These are phyloP conservation scores for Rhynchonema sp. DNA, from an alignment of 2,888 invertebrate species.

Conservation along the genomic window DNA sequence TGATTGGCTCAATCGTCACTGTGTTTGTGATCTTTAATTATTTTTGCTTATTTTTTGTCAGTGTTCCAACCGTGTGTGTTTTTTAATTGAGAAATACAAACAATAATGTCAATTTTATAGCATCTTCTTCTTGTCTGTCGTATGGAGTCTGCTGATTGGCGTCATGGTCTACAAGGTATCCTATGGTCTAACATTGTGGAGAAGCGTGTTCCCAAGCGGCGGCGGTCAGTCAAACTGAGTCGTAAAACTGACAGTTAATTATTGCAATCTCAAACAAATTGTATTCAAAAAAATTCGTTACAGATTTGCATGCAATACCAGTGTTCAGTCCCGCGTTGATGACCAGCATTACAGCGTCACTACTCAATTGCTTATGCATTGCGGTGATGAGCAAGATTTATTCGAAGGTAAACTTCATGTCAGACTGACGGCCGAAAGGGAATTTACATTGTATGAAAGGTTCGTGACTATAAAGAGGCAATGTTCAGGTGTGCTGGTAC, in stretches of 20 bases:
- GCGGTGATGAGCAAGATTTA: constrained; percentile 5
- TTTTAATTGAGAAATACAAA: background rate
- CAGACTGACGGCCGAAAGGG: no score
- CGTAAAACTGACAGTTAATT: no score
- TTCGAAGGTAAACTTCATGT: background rate
- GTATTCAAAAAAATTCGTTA: no score
- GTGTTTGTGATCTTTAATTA: background rate
- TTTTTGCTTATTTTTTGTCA: no score
- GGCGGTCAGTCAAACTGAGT: no score
- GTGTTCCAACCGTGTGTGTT: background rate
- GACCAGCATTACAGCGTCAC: constrained; percentile 2
- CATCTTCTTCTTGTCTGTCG: constrained; percentile 3
- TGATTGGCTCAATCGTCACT: background rate
- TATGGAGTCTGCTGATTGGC: background rate
- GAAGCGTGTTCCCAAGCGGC: no score
- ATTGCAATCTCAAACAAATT: no score
- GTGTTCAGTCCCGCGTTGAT: background rate
- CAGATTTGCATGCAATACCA: background rate
- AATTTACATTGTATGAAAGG: background rate
- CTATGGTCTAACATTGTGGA: no score
- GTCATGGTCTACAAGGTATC: constrained; percentile 3
- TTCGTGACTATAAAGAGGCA: background rate
- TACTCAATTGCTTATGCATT: constrained; percentile 4
- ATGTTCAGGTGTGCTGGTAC: background rate
- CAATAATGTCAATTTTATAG: background rate